Evolutionary conservation across 2,888 invertebrate genomes (phyloP).

Genomic region (Dichetophora obliterata): DNA sequence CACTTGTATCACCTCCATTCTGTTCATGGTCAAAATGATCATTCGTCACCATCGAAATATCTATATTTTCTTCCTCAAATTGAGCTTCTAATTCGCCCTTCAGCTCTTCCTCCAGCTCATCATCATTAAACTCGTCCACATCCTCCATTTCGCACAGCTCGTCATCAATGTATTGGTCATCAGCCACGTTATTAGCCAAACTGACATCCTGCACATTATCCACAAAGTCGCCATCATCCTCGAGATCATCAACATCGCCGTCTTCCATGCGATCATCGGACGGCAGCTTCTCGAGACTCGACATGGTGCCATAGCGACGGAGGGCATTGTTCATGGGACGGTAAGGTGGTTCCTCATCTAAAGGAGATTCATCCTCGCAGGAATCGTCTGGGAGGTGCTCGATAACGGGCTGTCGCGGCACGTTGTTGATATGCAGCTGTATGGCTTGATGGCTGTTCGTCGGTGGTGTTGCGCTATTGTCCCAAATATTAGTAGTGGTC

Average conservation of each 20-base stretch:
- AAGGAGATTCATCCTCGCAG: slow-evolving; percentile 77
- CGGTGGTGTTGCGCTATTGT: slow-evolving; percentile 56
- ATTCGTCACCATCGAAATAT: background rate
- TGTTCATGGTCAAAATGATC: background rate
- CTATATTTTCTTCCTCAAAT: slow-evolving; percentile 10
- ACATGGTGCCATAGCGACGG: slow-evolving; percentile 78
- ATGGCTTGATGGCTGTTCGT: slow-evolving; percentile 55
- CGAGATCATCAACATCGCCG: slow-evolving; percentile 70
- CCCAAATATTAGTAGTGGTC: slow-evolving; percentile 68
- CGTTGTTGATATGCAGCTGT: slow-evolving; percentile 57
- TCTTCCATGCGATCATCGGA: slow-evolving; percentile 70
- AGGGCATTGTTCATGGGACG: slow-evolving; percentile 73
- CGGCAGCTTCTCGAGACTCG: slow-evolving; percentile 78
- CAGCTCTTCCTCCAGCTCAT: slow-evolving; percentile 57
- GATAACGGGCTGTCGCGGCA: slow-evolving; percentile 61
- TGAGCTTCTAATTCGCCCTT: slow-evolving; percentile 48
- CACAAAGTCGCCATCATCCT: slow-evolving; percentile 64
- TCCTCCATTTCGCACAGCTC: slow-evolving; percentile 53
- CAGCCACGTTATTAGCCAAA: slow-evolving; percentile 41
- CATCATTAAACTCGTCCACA: slow-evolving; percentile 65
- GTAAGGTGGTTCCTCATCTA: slow-evolving; percentile 82
- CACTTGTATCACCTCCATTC: slow-evolving; percentile 11
- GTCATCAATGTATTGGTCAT: slow-evolving; percentile 63
- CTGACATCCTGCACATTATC: slow-evolving; percentile 53
- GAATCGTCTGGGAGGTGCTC: slow-evolving; percentile 73